Evolutionary conservation across 2,797 vertebrate genomes (phyloP).

Genomic region (Mormyrops boulengeri): DNA sequence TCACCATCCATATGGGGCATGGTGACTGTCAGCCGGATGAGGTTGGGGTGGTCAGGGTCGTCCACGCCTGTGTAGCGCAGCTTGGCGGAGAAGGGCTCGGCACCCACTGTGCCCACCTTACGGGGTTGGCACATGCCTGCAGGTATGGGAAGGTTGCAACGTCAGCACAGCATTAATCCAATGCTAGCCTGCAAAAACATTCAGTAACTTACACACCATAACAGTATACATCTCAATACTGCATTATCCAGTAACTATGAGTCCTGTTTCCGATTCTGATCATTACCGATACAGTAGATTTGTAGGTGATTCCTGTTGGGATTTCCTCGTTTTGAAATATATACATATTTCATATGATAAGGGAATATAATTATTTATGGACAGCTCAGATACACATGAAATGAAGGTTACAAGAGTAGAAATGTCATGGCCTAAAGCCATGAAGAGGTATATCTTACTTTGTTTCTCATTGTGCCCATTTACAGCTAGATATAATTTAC

Average conservation of each 20-base stretch:
- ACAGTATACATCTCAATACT: not conserved
- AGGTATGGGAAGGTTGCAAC: not conserved
- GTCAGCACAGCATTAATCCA: not conserved
- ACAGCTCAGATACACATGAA: not conserved
- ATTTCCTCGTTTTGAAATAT: not conserved
- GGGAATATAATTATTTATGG: not conserved
- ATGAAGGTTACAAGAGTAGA: not conserved
- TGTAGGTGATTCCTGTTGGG: not conserved
- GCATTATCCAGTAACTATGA: not conserved
- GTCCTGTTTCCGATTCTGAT: not conserved
- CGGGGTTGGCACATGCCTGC: conserved; percentile 56
- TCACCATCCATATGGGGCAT: conserved; percentile 60
- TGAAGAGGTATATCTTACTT: not conserved
- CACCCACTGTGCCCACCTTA: conserved; percentile 52
- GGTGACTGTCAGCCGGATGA: conserved; percentile 54
- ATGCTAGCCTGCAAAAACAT: not conserved
- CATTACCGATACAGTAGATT: not conserved
- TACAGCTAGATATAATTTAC: not conserved
- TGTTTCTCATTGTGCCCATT: not conserved
- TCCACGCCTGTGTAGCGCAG: conserved; percentile 53
- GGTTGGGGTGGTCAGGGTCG: conserved; percentile 49
- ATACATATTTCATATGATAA: not conserved
- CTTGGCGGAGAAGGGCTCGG: conserved; percentile 59
- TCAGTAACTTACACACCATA: not conserved
- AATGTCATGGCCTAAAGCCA: not conserved